Evolutionary conservation across 2,888 invertebrate genomes (phyloP), one percentile per base, ranked within the genome.

Genomic region (Lysandra bellargus): DNA sequence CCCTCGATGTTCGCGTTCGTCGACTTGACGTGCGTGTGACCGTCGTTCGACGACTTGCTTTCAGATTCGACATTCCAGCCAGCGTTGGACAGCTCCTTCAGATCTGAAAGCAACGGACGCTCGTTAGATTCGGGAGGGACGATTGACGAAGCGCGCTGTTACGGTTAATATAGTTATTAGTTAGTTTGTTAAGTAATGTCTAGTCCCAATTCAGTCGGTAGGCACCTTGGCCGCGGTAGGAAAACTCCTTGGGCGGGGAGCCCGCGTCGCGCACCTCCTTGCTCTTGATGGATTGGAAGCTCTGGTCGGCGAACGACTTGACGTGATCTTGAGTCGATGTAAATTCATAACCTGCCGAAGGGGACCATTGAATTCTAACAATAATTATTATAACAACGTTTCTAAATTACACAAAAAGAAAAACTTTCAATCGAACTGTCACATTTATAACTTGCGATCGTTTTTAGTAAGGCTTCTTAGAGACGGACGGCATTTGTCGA

Each of bases 251-350:
- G 80, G 96, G 96, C 49, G 97, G 97, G 80, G 97, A 97, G 90
- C 96, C 96, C 33, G 97, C 97, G 88, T 97, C 97, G 80, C 97
- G 95, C 82, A 97, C 96, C 92, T 97, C 97, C 93, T 97, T 97
- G 85, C 96, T 96, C 93, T 97, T 97, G 89, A 97, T 95, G 82
- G 96, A 96, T 89, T 97, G 95, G 92, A 97, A 97, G 88, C 96
- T 97, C 91, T 97, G 97, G 91, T 97, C 97, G 79, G 95, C 95
- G 86, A 97, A 94, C 17, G 96, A 96, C 87, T 96, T 96, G 79
- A 97, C 96, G 89, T 97, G 97, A 84, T 94, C 95, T 83, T 95
- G 94, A 83, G 91, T 85, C 85, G 91, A 87, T 83, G 90, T 87
- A 89, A 92, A 93, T 89, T 92, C 92, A 89, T 87, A 91, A 91